Evolutionary conservation across 1,140 invertebrate species (phyloP), one percentile per base, ranked within the genome.

Genomic region (Drosophila subobscura): DNA sequence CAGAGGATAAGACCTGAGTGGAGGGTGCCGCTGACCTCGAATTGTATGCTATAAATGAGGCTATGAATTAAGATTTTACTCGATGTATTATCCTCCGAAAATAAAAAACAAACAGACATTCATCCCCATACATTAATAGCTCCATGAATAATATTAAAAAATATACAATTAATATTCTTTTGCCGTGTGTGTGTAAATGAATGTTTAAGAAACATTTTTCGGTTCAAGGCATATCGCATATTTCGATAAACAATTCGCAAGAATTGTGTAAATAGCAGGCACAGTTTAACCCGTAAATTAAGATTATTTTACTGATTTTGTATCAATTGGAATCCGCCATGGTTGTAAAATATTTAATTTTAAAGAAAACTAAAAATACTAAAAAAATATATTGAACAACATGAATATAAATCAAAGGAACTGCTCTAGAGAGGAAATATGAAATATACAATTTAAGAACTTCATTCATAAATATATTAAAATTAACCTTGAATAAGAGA

Each of bases 1-100:
- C 79, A 5, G 83, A 88, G 64, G 83, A 88, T 49, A 88, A 88
- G 54, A 88, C 83, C 76, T 88, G 83, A 88, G 75, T 53, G 29
- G 40, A 23, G 61, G 53, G 22, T 5, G 40, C n/a, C 23, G 52
- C 33, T 42, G 12, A 29, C 10, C 27, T 23, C 58, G 46, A 47
- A 59, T 71, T 71, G 33, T 52, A 59, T 23, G 46, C 23, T 50
- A 45, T 51, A 41, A 59, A 45, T 20, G 40, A 51, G 53, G 65
- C 46, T 58, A 70, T 51, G n/a, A 50, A 52, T 22, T 50, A 58
- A 44, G 40, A 59, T 72, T 71, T 71, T 71, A 71, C 47, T 56
- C 51, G 51, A 70, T 47, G 47, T 68, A 37, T 37, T 37, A 37
- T 37, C 33, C 33, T 3, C 33, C 10, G 10, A 37, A 10, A 29